Evolutionary conservation across 2,113 vertebrate genomes (phyloP).

Genomic region (Hippocampus comes): DNA sequence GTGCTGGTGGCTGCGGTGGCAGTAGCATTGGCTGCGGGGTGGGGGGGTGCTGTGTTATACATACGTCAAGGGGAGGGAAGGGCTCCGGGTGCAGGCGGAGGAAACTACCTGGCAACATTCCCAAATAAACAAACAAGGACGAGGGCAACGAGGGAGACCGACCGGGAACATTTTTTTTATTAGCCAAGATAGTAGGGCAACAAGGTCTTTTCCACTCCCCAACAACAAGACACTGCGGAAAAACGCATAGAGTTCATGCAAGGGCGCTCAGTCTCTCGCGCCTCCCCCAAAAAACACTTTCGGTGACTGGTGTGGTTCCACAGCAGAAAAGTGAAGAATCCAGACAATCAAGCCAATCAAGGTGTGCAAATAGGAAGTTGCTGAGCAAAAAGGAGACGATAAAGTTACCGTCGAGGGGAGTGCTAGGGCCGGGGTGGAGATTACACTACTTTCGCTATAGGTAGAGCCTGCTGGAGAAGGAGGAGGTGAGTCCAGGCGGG

Average conservation of each 20-base stretch:
- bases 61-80: constrained; percentile 41
- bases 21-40: constrained; percentile 12
- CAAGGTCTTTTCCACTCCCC: background rate
- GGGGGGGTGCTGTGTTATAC: constrained; percentile 19
- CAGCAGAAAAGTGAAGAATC: background rate
- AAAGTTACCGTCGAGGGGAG: constrained; percentile 14
- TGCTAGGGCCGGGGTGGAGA: constrained; percentile 35
- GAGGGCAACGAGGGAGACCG: constrained; percentile 16
- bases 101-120: constrained; percentile 73
- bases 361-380: constrained; percentile 1
- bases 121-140: constrained; percentile 67
- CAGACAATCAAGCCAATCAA: background rate
- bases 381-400: constrained; percentile 19
- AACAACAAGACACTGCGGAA: background rate
- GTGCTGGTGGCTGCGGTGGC: constrained; percentile 15
- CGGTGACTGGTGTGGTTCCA: background rate
- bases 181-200: background rate
- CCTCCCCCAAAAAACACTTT: background rate
- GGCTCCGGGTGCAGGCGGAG: constrained; percentile 51
- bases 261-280: background rate
- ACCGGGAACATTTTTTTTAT: background rate
- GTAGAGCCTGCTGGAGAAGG: constrained; percentile 23
- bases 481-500: constrained; percentile 60
- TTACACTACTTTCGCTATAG: constrained; percentile 29
- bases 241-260: background rate